Percentiles rank a stretch among this genome's conserved stretches.
phyloP scores from a whole-genome alignment of 2,888 invertebrate genomes.

The Tinea trinotella region DNA sequence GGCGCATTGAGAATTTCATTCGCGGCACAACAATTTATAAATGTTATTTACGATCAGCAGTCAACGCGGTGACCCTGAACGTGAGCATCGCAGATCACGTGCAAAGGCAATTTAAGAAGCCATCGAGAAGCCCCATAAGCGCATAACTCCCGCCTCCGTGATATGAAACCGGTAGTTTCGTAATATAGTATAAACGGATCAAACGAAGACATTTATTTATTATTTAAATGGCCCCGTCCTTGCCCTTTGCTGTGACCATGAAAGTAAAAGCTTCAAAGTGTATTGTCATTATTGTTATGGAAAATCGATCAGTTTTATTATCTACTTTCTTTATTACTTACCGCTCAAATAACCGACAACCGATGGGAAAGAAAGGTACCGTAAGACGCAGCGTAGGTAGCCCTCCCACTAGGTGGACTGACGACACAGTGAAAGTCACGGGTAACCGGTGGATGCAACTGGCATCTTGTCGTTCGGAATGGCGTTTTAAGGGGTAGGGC shows the following conservation, averaged over 20 bases:
- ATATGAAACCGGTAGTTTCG: background rate
- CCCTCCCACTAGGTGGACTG: no score
- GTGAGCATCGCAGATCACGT: background rate
- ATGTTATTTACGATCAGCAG: background rate
- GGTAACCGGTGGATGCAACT: no score
- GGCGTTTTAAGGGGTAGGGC: no score
- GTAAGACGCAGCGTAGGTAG: no score
- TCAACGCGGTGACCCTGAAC: conserved; percentile 1
- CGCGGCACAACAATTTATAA: no score
- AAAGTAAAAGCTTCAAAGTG: conserved; percentile 8
- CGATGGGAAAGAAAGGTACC: no score
- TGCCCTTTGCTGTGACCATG: background rate
- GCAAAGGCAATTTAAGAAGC: background rate
- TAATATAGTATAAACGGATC: conserved; percentile 1
- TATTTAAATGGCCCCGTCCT: background rate
- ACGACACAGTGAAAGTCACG: no score
- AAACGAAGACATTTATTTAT: background rate
- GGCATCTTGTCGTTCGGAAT: no score
- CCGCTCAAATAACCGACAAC: no score
- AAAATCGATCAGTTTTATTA: background rate
- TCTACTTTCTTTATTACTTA: background rate
- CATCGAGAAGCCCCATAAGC: conserved; percentile 13
- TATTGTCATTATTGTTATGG: conserved; percentile 3
- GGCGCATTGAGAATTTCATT: background rate
- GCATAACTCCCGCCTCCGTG: conserved; percentile 1